Percentiles rank a stretch among this genome's conserved stretches.
phyloP scores from a whole-genome alignment of 2,113 vertebrate species.

The Aramus guarauna region DNA sequence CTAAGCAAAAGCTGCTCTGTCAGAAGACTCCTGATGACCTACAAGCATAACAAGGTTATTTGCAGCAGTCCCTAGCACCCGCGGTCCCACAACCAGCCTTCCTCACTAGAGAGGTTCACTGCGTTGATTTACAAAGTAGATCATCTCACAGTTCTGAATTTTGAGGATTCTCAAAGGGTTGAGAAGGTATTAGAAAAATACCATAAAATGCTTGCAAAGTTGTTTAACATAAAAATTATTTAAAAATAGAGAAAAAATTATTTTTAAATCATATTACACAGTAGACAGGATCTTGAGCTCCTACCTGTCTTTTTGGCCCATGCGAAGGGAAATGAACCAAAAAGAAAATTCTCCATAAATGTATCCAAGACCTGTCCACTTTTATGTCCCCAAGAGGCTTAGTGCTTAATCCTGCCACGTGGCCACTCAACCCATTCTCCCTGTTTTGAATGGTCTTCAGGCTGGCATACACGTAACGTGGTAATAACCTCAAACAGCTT shows the following conservation, averaged over 20 bases:
- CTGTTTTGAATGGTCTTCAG: background rate
- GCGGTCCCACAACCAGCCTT: background rate
- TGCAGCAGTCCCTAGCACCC: background rate
- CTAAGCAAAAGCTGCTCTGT: background rate
- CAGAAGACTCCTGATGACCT: background rate
- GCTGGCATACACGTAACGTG: background rate
- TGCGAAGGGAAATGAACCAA: background rate
- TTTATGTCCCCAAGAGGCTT: background rate
- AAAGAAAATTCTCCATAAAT: background rate
- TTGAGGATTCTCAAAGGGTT: background rate
- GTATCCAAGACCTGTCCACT: background rate
- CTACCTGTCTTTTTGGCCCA: background rate
- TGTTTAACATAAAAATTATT: background rate
- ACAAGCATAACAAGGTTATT: background rate
- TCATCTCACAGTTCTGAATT: background rate
- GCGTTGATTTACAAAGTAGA: background rate
- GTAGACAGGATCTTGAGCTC: background rate
- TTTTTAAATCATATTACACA: background rate
- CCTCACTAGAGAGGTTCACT: background rate
- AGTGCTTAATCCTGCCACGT: background rate
- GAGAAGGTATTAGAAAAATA: background rate
- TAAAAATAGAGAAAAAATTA: background rate
- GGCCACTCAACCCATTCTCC: background rate
- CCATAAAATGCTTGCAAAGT: background rate
- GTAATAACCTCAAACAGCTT: background rate